These are phyloP conservation scores for Ailuropoda melanoleuca DNA, from an alignment of 2,113 vertebrate species.

Conservation along the genomic window DNA sequence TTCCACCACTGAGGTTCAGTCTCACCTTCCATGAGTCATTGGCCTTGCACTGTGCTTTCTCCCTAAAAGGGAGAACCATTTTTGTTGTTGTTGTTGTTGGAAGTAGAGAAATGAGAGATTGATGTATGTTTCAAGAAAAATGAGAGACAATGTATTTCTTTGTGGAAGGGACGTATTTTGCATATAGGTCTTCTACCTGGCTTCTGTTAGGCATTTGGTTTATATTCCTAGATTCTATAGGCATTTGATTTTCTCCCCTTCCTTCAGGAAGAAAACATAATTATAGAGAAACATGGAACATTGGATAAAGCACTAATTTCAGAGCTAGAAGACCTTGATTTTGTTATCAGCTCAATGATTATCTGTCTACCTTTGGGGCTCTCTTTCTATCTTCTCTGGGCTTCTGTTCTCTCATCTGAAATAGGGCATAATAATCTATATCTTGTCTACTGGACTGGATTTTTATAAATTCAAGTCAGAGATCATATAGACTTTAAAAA, in stretches of 20 bases:
- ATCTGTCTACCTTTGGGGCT: background rate
- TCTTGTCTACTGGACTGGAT: background rate
- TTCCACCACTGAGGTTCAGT: background rate
- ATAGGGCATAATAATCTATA: background rate
- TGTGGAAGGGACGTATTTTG: background rate
- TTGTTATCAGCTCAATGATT: background rate
- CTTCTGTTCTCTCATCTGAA: background rate
- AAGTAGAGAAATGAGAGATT: background rate
- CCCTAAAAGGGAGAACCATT: background rate
- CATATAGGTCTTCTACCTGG: background rate
- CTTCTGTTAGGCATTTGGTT: background rate
- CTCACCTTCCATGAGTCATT: background rate
- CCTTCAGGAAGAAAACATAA: background rate
- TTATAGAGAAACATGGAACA: background rate
- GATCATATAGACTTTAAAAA: background rate
- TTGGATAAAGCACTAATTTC: background rate
- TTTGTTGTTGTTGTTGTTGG: background rate
- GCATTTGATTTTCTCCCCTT: background rate
- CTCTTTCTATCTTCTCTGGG: background rate
- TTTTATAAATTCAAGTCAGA: conserved; percentile 24
- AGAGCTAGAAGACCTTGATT: background rate
- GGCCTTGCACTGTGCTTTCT: background rate
- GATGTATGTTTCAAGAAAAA: background rate
- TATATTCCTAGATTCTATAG: background rate
- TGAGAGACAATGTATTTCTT: background rate